Evolutionary conservation across 1,140 invertebrate genomes (phyloP), one percentile per base, ranked within the genome.

Genomic region (Fopius arisanus): DNA sequence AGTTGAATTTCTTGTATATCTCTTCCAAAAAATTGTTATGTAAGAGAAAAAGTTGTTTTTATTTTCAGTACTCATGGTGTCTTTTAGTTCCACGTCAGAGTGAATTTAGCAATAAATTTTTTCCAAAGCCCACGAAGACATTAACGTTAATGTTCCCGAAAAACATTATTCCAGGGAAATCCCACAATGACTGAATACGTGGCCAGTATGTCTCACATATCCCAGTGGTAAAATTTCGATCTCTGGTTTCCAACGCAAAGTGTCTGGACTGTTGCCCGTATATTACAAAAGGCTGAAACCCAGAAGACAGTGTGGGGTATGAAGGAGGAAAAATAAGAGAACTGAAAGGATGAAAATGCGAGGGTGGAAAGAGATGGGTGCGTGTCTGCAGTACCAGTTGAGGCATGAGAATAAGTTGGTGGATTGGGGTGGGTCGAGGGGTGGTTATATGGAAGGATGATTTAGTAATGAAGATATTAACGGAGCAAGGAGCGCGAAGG

Each of bases 391-490:
- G 23, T 23, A 48, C 54, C 54, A 16, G 23, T 48, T 59, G 19
- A 59, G 54, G 26, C 54, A 59, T 59, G 41, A 23, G 67, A 43
- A 43, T 26, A 68, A 68, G 40, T 43, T 68, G 40, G 28, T n/a
- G 31, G 6, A 16, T 26, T 2, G 33, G 10, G 29, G 14, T 21
- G 23, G 33, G 67, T n/a, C 26, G 41, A 23, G 67, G 74, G 37
- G 76, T 73, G 74, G 41, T 63, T 78, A 76, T 77, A 77, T 78
- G 75, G 67, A 80, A 81, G 81, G 80, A 87, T 87, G 85, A 87
- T 87, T 87, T 87, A 86, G 84, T 87, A 87, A 87, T 86, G 84
- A 86, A 87, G 85, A 87, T 87, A 87, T 87, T 87, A 87, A 86
- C 85, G 81, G 83, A 82, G 76, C 81, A 63, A 51, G 28, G 75